Conservation (phyloP, 2,888 invertebrate species). For the Morpho achilles region DNA sequence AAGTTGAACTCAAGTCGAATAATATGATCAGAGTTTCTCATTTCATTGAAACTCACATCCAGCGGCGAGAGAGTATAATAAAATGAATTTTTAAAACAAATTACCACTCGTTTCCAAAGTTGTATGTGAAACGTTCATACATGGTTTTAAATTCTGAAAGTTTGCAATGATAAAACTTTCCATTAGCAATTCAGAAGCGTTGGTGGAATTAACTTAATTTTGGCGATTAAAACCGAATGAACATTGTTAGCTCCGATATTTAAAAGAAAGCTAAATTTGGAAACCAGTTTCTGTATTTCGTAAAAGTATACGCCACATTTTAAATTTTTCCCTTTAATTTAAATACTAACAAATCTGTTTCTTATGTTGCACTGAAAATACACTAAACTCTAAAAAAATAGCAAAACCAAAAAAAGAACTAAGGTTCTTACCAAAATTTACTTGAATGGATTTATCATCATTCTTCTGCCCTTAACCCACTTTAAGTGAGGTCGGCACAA, state of each 20-base stretch:
- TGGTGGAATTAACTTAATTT: constrained; percentile 1
- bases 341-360: no score
- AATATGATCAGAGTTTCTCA: background rate
- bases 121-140: background rate
- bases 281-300: no score
- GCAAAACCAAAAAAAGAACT: no score
- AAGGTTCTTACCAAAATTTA: no score
- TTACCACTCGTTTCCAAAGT: background rate
- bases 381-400: no score
- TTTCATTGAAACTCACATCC: constrained; percentile 6
- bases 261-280: background rate
- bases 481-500: no score
- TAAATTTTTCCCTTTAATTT: no score
- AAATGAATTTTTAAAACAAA: constrained; percentile 16
- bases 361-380: no score
- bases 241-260: background rate
- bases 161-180: constrained; percentile 8
- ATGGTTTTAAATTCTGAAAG: constrained; percentile 2
- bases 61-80: constrained; percentile 2
- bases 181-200: background rate
- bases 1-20: background rate
- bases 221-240: constrained; percentile 1
- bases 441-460: no score
- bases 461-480: no score
- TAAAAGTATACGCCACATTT: no score